Evolutionary conservation across 2,113 vertebrate species (phyloP).

Genomic region (Sclerurus mexicanus): DNA sequence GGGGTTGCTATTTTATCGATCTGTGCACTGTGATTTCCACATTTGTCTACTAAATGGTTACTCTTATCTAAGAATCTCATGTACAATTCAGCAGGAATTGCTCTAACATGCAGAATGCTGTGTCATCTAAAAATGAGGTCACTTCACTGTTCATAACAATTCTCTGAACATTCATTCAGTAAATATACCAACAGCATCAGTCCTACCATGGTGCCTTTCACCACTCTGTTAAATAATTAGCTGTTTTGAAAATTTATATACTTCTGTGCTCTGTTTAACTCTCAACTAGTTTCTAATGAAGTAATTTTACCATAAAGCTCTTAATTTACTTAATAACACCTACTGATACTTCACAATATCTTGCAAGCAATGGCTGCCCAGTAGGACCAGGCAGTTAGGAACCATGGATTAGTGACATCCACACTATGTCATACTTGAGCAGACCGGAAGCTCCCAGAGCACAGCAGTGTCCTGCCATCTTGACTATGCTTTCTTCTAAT

Average conservation of each 20-base stretch:
- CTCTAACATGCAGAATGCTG: background rate
- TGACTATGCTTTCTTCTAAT: background rate
- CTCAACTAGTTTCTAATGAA: background rate
- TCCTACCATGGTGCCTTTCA: background rate
- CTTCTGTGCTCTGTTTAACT: background rate
- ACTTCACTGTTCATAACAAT: background rate
- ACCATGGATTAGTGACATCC: background rate
- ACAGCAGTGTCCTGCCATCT: background rate
- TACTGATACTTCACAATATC: background rate
- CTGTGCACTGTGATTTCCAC: background rate
- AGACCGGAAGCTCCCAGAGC: background rate
- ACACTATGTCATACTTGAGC: background rate
- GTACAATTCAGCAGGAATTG: slow-evolving; percentile 5
- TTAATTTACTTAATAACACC: background rate
- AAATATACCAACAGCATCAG: background rate
- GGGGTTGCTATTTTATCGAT: background rate
- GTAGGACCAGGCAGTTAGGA: background rate
- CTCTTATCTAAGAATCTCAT: background rate
- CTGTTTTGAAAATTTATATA: background rate
- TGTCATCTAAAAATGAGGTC: background rate
- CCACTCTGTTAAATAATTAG: background rate
- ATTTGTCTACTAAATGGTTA: background rate
- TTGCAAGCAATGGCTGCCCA: background rate
- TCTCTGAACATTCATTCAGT: background rate
- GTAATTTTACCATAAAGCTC: background rate